Percentiles rank a stretch among this genome's conserved stretches.
Conservation (phyloP, 2,113 vertebrate species). For the Pterocles gutturalis region DNA sequence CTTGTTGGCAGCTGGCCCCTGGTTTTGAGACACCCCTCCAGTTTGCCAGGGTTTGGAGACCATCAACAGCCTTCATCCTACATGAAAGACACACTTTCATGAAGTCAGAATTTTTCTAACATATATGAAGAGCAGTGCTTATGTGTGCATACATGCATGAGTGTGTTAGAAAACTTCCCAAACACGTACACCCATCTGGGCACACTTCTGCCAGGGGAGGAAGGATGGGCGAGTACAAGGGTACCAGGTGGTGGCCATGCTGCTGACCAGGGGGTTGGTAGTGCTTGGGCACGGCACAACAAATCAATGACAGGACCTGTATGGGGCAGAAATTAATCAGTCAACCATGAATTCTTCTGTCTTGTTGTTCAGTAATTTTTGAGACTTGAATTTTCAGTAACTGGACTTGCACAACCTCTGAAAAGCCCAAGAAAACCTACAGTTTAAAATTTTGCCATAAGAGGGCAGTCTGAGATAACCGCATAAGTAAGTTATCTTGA, state of each 20-base stretch:
- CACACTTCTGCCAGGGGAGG: not conserved
- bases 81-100: not conserved
- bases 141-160: fast-evolving
- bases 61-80: not conserved
- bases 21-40: not conserved
- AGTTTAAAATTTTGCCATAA: slow-evolving; percentile 49
- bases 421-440: not conserved
- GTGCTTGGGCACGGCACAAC: not conserved
- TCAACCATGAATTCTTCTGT: not conserved
- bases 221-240: not conserved
- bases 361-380: not conserved
- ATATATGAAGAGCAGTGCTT: not conserved
- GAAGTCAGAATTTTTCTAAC: not conserved
- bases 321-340: not conserved
- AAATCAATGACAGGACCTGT: fast-evolving
- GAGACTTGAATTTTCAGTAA: not conserved
- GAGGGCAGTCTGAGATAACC: slow-evolving; percentile 62
- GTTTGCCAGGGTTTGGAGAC: not conserved
- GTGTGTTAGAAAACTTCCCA: not conserved
- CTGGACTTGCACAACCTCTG: not conserved
- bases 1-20: fast-evolving
- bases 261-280: not conserved
- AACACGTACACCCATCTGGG: not conserved
- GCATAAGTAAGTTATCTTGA: not conserved
- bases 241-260: not conserved